Conservation (phyloP, 2,888 invertebrate genomes). For the Drosophila fulvimacula region DNA sequence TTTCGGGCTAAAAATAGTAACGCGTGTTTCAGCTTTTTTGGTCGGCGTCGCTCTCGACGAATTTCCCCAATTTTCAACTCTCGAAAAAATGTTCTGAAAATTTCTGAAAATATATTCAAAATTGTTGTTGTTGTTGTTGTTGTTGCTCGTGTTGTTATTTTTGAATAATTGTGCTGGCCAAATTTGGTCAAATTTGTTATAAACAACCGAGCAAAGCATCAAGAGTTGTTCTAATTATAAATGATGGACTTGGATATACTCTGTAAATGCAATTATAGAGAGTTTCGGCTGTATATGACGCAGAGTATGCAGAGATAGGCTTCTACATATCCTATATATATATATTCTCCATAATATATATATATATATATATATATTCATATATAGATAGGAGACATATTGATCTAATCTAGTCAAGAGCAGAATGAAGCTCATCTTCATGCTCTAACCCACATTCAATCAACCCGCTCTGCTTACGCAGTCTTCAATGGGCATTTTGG, state of each 20-base stretch:
- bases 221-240: too few species aligned
- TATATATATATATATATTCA: background rate
- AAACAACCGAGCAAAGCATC: slow-evolving; percentile 47
- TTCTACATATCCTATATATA: background rate
- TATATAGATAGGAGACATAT: background rate
- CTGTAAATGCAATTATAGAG: background rate
- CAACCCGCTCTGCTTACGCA: background rate
- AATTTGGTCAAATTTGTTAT: slow-evolving; percentile 75
- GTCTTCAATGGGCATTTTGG: background rate
- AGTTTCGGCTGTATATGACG: background rate
- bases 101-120: slow-evolving; percentile 23
- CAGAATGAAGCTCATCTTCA: background rate
- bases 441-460: background rate
- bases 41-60: slow-evolving; percentile 28
- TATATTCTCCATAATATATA: background rate
- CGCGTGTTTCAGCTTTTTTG: slow-evolving; percentile 58
- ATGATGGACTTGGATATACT: background rate
- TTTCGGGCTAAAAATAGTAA: slow-evolving; percentile 79
- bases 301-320: background rate
- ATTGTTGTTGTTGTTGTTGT: slow-evolving; percentile 12
- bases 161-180: slow-evolving; percentile 65
- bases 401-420: background rate
- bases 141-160: slow-evolving; percentile 24
- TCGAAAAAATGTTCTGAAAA: slow-evolving; percentile 33
- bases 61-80: slow-evolving; percentile 14